A percentile compares a stretch with the other conserved stretches of the same genome.
These are phyloP conservation scores for Hirudinaria manillensis DNA, from an alignment of 2,888 invertebrate genomes.

Conservation along the genomic window DNA sequence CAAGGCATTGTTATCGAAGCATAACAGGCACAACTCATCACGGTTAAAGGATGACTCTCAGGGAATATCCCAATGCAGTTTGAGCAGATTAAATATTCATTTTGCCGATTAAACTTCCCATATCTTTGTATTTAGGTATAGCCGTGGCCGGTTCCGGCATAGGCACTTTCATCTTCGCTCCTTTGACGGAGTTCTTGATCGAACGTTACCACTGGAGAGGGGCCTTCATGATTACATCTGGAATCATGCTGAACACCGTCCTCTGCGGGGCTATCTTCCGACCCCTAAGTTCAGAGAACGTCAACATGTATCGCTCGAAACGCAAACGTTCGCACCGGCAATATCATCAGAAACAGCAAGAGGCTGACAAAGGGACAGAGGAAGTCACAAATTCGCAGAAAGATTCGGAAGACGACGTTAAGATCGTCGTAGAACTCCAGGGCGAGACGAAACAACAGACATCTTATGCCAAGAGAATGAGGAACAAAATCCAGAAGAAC, in stretches of 20 bases:
- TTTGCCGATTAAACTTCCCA: too few relatives aligned
- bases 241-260: slow-evolving; percentile 48
- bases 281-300: slow-evolving; percentile 43
- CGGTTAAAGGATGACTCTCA: too few relatives aligned
- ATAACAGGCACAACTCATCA: too few relatives aligned
- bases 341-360: not conserved
- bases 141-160: slow-evolving; percentile 53
- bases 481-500: not conserved
- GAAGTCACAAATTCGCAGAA: not conserved
- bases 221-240: slow-evolving; percentile 49
- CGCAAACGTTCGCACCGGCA: not conserved
- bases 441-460: not conserved
- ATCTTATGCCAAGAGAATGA: slow-evolving; percentile 14
- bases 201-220: slow-evolving; percentile 51
- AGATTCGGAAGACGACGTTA: not conserved
- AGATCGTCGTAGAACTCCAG: not conserved
- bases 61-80: too few relatives aligned
- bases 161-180: slow-evolving; percentile 52
- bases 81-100: too few relatives aligned
- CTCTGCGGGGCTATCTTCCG: slow-evolving; percentile 50
- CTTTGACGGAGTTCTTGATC: slow-evolving; percentile 48
- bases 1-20: too few relatives aligned
- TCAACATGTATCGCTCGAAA: not conserved
- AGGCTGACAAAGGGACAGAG: too few relatives aligned
- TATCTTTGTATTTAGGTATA: slow-evolving; percentile 36